Percentiles rank a stretch among this genome's conserved stretches.
Evolutionary conservation across 2,113 vertebrate species (phyloP).

Genomic region (Callionymus lyra): DNA sequence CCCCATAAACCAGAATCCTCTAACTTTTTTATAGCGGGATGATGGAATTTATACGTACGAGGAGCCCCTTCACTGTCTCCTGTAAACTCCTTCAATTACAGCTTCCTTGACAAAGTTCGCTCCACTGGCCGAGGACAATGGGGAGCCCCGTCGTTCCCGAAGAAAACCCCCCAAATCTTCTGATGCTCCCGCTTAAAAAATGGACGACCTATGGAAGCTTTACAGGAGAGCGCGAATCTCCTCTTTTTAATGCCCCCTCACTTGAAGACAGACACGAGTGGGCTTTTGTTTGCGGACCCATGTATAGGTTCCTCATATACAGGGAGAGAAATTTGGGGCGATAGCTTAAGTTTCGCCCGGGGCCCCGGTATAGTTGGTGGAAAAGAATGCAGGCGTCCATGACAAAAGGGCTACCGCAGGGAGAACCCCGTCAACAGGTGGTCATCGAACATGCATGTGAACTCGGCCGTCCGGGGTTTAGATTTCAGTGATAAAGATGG

Average conservation of each 20-base stretch:
- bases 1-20: conserved; percentile 46
- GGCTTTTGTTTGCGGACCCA: conserved; percentile 28
- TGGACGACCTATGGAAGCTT: conserved; percentile 45
- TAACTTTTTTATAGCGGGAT: conserved; percentile 49
- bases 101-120: conserved; percentile 48
- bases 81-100: conserved; percentile 54
- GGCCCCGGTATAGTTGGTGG: conserved; percentile 46
- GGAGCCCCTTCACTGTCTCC: conserved; percentile 46
- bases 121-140: conserved; percentile 35
- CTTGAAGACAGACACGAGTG: conserved; percentile 38
- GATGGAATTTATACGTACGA: conserved; percentile 48
- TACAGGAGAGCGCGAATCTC: conserved; percentile 33
- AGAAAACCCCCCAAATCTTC: conserved; percentile 20
- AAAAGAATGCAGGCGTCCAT: conserved; percentile 55
- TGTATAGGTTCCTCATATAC: conserved; percentile 43
- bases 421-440: conserved; percentile 61
- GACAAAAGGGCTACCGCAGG: conserved; percentile 46
- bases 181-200: conserved; percentile 35
- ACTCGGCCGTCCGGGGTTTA: conserved; percentile 55
- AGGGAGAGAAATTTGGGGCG: conserved; percentile 42
- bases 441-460: conserved; percentile 54
- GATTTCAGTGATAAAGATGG: conserved; percentile 66
- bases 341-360: conserved; percentile 54
- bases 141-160: conserved; percentile 58
- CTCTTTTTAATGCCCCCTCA: conserved; percentile 42